Evolutionary conservation across 1,140 invertebrate species (phyloP).

Genomic region (Achroia grisella): DNA sequence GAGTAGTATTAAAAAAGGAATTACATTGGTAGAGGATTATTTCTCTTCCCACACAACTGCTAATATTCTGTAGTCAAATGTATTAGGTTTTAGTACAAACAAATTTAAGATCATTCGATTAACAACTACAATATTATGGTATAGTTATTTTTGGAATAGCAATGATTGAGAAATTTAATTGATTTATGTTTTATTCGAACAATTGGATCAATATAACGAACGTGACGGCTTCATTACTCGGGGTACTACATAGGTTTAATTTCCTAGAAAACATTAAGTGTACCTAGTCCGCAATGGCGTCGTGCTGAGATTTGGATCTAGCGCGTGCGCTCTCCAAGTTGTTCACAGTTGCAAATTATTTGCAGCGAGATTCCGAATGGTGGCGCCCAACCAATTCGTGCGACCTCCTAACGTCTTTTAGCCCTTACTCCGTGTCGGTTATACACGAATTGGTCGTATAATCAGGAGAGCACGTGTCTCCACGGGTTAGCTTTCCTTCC

Average conservation of each 20-base stretch:
- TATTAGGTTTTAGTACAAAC: no score
- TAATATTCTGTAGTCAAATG: no score
- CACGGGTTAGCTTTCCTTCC: slow-evolving; percentile 63
- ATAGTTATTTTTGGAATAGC: no score
- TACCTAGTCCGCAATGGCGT: slow-evolving; percentile 26
- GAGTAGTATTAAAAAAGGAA: no score
- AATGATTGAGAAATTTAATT: no score
- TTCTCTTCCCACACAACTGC: no score
- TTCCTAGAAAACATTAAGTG: slow-evolving; percentile 21
- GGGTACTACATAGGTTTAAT: slow-evolving; percentile 19
- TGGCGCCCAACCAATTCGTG: slow-evolving; percentile 29
- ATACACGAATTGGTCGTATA: slow-evolving; percentile 24
- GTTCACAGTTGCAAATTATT: slow-evolving; percentile 33
- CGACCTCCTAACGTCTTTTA: slow-evolving; percentile 21
- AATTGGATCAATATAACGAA: slow-evolving; percentile 1
- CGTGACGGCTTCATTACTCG: slow-evolving; percentile 30
- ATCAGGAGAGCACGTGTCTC: slow-evolving; percentile 57
- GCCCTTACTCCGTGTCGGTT: slow-evolving; percentile 12
- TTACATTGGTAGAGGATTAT: no score
- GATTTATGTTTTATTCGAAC: no score
- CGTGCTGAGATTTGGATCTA: slow-evolving; percentile 40
- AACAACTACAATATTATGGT: no score
- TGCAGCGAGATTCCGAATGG: slow-evolving; percentile 20
- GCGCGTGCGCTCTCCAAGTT: slow-evolving; percentile 27
- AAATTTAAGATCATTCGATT: no score